These are phyloP conservation scores for Patiria pectinifera DNA, from an alignment of 53 echinoderm and acorn worm genomes.

Conservation along the genomic window DNA sequence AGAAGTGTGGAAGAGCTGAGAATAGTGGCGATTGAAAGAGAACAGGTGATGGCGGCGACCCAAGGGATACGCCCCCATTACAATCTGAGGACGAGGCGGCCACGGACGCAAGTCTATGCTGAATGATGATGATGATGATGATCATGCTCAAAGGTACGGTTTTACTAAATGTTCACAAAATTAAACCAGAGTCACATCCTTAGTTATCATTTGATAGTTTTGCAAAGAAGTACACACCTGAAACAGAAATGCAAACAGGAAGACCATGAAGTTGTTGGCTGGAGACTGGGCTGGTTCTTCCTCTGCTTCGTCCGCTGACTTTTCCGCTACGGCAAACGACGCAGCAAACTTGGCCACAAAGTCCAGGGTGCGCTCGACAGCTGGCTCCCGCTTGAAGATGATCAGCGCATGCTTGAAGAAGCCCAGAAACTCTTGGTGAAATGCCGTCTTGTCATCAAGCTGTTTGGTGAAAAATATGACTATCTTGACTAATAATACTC, in stretches of 20 bases:
- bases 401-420: slow-evolving; percentile 85
- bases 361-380: slow-evolving; percentile 93
- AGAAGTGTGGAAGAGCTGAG: no score
- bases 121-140: no score
- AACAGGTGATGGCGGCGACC: no score
- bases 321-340: slow-evolving; percentile 63
- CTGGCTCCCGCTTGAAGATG: slow-evolving; percentile 91
- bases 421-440: slow-evolving; percentile 83
- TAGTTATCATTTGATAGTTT: background rate
- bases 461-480: slow-evolving; percentile 15
- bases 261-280: slow-evolving; percentile 70
- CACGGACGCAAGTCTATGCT: no score
- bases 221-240: slow-evolving; percentile 59
- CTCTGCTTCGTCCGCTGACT: slow-evolving; percentile 61
- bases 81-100: no score
- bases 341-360: slow-evolving; percentile 93
- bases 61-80: no score
- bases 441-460: slow-evolving; percentile 79
- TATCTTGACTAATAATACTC: background rate
- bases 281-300: slow-evolving; percentile 43
- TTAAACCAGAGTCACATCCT: background rate
- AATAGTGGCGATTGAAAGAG: no score
- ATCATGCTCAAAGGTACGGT: no score
- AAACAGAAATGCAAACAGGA: slow-evolving; percentile 87
- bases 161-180: no score